Conservation (phyloP, 2,888 invertebrate species). For the Pseudococcus viburni region DNA sequence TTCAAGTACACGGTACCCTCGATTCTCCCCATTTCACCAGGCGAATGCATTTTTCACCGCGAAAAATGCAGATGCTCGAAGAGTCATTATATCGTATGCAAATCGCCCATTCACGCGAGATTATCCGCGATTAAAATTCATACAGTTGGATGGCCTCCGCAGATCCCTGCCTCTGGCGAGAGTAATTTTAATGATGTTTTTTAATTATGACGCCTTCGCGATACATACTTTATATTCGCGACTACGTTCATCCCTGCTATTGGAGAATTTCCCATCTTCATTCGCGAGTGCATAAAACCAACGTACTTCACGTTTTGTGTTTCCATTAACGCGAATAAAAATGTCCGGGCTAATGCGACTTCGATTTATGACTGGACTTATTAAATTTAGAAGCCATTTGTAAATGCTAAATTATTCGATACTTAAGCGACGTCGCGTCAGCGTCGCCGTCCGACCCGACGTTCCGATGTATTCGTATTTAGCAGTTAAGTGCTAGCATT, state of each 20-base stretch:
- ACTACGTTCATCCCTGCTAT: neutral
- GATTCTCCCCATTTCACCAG: neutral
- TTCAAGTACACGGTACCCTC: neutral
- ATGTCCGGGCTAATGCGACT: neutral
- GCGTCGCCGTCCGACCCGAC: no score
- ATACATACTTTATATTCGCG: neutral
- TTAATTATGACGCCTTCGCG: conserved; percentile 26
- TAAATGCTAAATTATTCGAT: conserved; percentile 34
- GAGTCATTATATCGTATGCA: conserved; percentile 30
- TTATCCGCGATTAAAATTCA: conserved; percentile 42
- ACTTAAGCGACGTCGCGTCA: neutral
- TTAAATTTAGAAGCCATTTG: conserved; percentile 39
- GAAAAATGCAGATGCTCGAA: conserved; percentile 34
- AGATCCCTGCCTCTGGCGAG: neutral
- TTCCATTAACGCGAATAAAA: conserved; percentile 45
- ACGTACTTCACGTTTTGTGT: neutral
- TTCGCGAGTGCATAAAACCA: neutral
- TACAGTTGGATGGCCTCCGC: neutral
- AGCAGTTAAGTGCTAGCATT: conserved; percentile 31
- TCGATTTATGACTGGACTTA: conserved; percentile 31
- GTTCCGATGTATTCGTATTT: neutral
- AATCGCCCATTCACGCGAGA: conserved; percentile 26
- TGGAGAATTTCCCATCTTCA: neutral
- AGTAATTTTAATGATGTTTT: conserved; percentile 38
- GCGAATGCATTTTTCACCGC: neutral